Conservation (phyloP, 2,888 invertebrate species). For the Microplitis deprimator region DNA sequence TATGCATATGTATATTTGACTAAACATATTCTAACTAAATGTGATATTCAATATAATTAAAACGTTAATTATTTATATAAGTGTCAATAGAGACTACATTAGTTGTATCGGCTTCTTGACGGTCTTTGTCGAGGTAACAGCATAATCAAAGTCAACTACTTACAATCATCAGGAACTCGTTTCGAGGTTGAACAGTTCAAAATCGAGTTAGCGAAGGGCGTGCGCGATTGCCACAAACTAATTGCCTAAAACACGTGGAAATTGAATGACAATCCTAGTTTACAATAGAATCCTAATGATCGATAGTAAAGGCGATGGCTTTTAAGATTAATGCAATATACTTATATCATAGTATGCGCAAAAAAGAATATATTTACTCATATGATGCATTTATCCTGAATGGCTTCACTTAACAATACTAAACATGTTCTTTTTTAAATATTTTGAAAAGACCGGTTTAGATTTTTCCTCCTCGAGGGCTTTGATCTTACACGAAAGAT, state of each 20-base stretch:
- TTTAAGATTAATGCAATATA: neutral
- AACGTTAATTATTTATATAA: neutral
- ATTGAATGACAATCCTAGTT: neutral
- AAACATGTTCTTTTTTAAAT: neutral
- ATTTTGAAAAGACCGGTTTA: slow-evolving; percentile 17
- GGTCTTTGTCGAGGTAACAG: slow-evolving; percentile 5
- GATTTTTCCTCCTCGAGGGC: slow-evolving; percentile 3
- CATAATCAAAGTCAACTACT: slow-evolving; percentile 17
- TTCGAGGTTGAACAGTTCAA: slow-evolving; percentile 52
- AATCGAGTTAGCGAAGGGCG: slow-evolving; percentile 32
- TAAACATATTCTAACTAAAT: no score
- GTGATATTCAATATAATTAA: neutral
- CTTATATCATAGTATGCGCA: neutral
- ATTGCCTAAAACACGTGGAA: neutral
- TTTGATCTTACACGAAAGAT: slow-evolving; percentile 23
- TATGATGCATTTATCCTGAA: neutral
- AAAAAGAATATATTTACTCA: neutral
- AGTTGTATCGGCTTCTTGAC: neutral
- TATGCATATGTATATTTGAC: no score
- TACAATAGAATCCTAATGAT: neutral
- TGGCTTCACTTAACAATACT: neutral
- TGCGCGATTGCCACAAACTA: neutral
- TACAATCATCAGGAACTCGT: slow-evolving; percentile 34
- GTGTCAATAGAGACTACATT: neutral
- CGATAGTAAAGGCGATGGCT: neutral